Percentiles rank a stretch among this genome's conserved stretches.
Conservation (phyloP, 2,113 vertebrate species). For the Addax nasomaculatus region DNA sequence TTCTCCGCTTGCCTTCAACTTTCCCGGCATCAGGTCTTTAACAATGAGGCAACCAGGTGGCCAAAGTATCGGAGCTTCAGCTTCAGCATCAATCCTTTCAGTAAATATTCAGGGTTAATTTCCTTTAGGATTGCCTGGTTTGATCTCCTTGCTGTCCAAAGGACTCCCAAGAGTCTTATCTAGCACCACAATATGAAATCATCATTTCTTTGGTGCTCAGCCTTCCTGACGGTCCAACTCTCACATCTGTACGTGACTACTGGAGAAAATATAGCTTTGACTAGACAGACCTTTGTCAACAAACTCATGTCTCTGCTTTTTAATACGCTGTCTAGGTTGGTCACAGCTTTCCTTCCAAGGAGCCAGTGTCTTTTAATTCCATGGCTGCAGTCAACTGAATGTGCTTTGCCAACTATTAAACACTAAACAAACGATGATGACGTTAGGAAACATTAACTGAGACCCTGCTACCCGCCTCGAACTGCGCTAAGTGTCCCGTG, state of each 20-base stretch:
- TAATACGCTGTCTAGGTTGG: not conserved
- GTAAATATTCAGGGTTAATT: not conserved
- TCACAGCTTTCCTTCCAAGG: not conserved
- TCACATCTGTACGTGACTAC: not conserved
- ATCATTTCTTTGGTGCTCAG: not conserved
- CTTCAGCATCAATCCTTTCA: not conserved
- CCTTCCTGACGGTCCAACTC: not conserved
- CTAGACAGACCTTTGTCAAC: not conserved
- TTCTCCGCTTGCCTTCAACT: not conserved
- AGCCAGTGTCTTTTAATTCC: not conserved
- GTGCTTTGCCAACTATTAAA: not conserved
- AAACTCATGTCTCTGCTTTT: not conserved
- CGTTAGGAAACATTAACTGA: rapidly evolving
- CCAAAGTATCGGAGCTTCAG: not conserved
- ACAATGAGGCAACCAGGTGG: not conserved
- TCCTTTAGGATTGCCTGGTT: not conserved
- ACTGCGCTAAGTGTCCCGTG: rapidly evolving
- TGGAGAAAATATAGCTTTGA: not conserved
- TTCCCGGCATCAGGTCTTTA: not conserved
- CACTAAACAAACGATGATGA: not conserved
- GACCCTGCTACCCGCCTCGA: rapidly evolving
- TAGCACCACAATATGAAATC: not conserved
- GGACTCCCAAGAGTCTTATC: not conserved
- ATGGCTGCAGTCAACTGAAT: not conserved
- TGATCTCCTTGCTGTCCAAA: not conserved